Base-by-base conservation (phyloP, 1,140 invertebrate genomes). In the Adoxophyes honmai region DNA sequence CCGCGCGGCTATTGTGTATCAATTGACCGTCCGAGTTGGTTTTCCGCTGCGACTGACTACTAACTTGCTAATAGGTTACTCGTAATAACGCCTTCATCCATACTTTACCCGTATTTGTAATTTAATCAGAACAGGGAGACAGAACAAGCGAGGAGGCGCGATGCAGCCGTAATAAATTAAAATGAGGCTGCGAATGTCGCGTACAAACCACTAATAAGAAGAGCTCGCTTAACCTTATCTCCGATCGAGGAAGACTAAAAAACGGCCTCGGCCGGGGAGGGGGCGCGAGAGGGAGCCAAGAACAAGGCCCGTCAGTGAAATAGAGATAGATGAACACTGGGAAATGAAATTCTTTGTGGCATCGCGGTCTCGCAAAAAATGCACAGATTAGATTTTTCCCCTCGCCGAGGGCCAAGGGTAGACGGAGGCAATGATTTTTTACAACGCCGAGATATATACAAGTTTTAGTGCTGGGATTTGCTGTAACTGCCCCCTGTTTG, bases 291-390 rank as follows among this genome's bases (percentile, higher is more conserved):
- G 70, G 62, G 65, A 65, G 62, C 52, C 68, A 87, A 86, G 85
- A 88, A 87, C 81, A 86, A 84, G 85, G 85, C 83, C 80, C 85
- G 88, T 88, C 83, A 84, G 76, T 86, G 84, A 82, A 85, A 85
- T 87, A 83, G 87, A 89, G 89, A 90, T 88, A 88, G 86, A 90
- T 90, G 89, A 89, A 90, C 84, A 89, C 86, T 87, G 81, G 87
- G 86, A 90, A 90, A 90, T 90, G 89, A 90, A 90, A 90, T 90
- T 90, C 89, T 89, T 90, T 88, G 89, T 89, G 89, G 86, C 82
- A 85, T 87, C 89, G 88, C 86, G 89, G 82, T 86, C 84, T 78
- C 89, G 86, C 86, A 90, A 90, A 90, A 90, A 90, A 90, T 89
- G 85, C 86, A 86, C 84, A 89, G 89, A 90, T 90, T 90, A 90